phyloP scores from a whole-genome alignment of 2,113 vertebrate species.

The Morphnarchus princeps region DNA sequence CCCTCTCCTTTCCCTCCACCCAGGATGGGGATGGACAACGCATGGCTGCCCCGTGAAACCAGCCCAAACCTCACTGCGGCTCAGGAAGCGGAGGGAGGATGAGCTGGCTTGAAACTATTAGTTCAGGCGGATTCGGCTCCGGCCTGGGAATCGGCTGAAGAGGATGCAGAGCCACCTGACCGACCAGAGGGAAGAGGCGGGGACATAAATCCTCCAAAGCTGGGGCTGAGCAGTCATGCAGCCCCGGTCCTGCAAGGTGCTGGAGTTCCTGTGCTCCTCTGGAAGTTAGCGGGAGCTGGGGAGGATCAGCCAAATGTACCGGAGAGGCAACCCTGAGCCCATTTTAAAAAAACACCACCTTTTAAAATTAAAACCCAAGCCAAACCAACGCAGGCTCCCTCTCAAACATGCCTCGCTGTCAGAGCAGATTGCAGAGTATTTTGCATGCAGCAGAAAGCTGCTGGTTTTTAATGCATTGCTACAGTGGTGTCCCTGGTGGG shows the following conservation, averaged over 20 bases:
- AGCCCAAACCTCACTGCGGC: neutral
- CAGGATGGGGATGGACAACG: neutral
- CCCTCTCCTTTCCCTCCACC: neutral
- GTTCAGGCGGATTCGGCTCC: neutral
- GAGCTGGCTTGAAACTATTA: neutral
- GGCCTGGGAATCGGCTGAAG: neutral
- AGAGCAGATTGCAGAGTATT: neutral
- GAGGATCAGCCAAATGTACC: neutral
- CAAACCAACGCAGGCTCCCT: neutral
- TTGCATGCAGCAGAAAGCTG: neutral
- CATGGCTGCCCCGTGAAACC: neutral
- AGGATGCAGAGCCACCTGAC: neutral
- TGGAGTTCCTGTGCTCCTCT: neutral
- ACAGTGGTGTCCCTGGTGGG: neutral
- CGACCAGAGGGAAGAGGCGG: neutral
- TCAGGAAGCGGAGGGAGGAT: neutral
- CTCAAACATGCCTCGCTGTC: neutral
- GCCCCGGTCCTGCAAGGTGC: accelerated
- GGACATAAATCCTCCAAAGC: neutral
- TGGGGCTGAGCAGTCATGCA: neutral
- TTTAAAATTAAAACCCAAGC: neutral
- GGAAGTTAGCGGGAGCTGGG: neutral
- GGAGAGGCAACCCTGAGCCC: neutral
- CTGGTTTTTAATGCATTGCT: neutral
- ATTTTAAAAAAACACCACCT: neutral